Conservation (phyloP, 2,797 vertebrate species). For the Gallinago nigripennis region DNA sequence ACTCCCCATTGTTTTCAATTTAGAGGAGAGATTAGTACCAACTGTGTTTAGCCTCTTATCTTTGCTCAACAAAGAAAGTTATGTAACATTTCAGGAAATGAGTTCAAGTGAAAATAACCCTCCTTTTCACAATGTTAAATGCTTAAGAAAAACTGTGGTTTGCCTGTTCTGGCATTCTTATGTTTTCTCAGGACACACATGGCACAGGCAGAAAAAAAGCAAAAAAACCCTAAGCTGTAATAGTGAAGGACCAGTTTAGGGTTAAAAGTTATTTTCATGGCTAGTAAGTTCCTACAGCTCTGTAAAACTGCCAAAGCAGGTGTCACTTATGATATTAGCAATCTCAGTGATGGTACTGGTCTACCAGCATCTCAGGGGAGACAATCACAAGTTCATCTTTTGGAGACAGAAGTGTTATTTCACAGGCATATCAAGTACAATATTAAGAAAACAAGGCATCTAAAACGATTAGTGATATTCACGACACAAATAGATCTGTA, state of each 20-base stretch:
- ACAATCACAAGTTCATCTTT: background rate
- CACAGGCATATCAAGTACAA: background rate
- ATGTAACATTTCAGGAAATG: slow-evolving; percentile 41
- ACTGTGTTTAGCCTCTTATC: slow-evolving; percentile 36
- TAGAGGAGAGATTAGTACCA: slow-evolving; percentile 17
- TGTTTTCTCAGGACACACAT: background rate
- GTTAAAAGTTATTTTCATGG: background rate
- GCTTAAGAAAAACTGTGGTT: background rate
- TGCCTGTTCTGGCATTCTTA: background rate
- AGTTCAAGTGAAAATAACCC: slow-evolving; percentile 21
- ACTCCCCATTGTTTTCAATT: slow-evolving; percentile 41
- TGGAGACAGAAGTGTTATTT: background rate
- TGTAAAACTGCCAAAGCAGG: background rate
- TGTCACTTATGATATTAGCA: background rate
- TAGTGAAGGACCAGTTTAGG: background rate
- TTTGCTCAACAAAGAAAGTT: slow-evolving; percentile 38
- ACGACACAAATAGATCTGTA: background rate
- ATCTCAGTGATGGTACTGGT: background rate
- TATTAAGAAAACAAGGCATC: background rate
- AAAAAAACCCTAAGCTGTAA: background rate
- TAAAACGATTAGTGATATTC: background rate
- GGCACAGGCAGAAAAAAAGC: background rate
- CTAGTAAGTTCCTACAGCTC: background rate
- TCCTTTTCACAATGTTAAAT: background rate
- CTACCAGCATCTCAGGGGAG: background rate